Base-by-base conservation (phyloP, 2,797 vertebrate genomes). In the Tarsius wallacei region DNA sequence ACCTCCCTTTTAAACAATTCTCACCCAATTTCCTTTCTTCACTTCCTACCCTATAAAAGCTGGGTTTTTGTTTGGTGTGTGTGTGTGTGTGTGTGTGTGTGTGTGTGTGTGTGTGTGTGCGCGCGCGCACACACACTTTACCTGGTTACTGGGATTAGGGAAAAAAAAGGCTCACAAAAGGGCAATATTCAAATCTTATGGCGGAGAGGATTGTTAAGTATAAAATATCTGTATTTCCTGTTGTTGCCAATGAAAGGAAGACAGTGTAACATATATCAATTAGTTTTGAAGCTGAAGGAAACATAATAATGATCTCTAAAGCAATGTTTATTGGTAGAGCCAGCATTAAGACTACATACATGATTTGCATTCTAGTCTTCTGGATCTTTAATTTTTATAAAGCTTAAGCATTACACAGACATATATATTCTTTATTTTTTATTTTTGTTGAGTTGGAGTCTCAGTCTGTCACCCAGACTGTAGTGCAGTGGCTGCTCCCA, bases 1-100 rank as follows among this genome's bases (percentile, higher is more conserved):
- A 47, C 36, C 17, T 47, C 24, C 31, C 63, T 51, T 85, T 53
- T n/a, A 55, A 96, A 93, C 2, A 93, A 51, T 92, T 93, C 83
- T 96, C 47, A 77, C 15, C 31, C 22, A 84, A 59, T 89, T 78
- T 33, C 57, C 17, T 89, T 81, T 85, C 87, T 94, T 90, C 15
- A 66, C 15, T 55, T 5, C 66, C 26, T 94, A 88, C 22, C 87
- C 68, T 51, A 61, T 59, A 93, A 97, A 95, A 81, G 26, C 13
- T 64, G 11, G n/a, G 42, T 73, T 74, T 61, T 71, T 55, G 22
- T 76, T 61, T 86, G n/a, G n/a, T n/a, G n/a, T n/a, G n/a, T n/a
- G n/a, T n/a, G n/a, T n/a, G n/a, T n/a, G n/a, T n/a, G n/a, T n/a
- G n/a, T n/a, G n/a, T n/a, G n/a, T n/a, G n/a, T n/a, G n/a, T n/a